These are phyloP conservation scores for Crenichthys baileyi DNA, from an alignment of 2,797 vertebrate species.

Conservation along the genomic window DNA sequence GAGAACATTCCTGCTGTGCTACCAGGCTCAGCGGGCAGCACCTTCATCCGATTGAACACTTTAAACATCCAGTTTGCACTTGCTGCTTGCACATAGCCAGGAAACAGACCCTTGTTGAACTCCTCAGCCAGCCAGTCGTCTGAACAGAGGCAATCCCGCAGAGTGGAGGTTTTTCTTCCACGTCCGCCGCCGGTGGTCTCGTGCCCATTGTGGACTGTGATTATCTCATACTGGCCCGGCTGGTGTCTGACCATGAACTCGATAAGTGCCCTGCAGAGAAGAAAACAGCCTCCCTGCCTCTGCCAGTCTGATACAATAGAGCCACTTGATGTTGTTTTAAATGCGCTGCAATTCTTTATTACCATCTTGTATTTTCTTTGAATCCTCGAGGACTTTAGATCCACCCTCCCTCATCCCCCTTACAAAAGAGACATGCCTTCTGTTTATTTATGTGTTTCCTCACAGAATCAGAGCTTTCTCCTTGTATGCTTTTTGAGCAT, in stretches of 20 bases:
- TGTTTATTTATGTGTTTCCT: conserved; percentile 36
- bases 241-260: conserved; percentile 66
- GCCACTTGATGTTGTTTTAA: conserved; percentile 64
- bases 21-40: conserved; percentile 26
- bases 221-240: conserved; percentile 67
- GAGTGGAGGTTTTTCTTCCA: conserved; percentile 58
- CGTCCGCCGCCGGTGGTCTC: conserved; percentile 55
- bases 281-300: conserved; percentile 57
- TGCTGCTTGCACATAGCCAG: conserved; percentile 32
- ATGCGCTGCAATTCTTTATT: conserved; percentile 34
- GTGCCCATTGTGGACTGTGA: conserved; percentile 67
- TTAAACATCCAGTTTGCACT: conserved; percentile 45
- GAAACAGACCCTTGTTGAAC: conserved; percentile 50
- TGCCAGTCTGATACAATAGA: conserved; percentile 50
- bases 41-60: conserved; percentile 40
- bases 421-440: conserved; percentile 19
- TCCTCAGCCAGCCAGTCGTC: conserved; percentile 37
- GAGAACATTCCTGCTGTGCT: conserved; percentile 17
- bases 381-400: conserved; percentile 38
- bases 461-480: conserved; percentile 69
- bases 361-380: conserved; percentile 46
- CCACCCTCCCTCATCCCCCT: conserved; percentile 6
- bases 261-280: conserved; percentile 64
- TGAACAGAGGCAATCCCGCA: conserved; percentile 54
- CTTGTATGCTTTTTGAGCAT: conserved; percentile 59